Evolutionary conservation across 2,797 vertebrate species (phyloP).

Genomic region (Nasua narica): DNA sequence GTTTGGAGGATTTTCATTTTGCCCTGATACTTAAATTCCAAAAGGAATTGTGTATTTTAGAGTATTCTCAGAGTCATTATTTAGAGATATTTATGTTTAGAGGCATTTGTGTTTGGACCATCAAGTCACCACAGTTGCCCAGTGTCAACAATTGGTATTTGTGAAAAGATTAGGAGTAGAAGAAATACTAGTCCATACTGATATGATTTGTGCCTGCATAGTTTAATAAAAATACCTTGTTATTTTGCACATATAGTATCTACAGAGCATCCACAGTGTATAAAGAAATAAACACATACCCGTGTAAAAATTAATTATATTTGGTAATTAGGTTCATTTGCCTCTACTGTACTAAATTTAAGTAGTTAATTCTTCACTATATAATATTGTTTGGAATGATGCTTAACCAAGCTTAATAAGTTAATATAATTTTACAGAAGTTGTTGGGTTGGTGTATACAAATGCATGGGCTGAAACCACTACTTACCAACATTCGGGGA

Average conservation of each 20-base stretch:
- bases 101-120: background rate
- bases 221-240: constrained; percentile 1
- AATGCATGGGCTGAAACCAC: background rate
- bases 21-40: background rate
- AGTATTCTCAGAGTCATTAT: background rate
- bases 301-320: background rate
- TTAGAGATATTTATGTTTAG: background rate
- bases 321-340: constrained; percentile 17
- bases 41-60: constrained; percentile 26
- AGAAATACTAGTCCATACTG: background rate
- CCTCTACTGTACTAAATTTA: background rate
- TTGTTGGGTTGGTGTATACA: background rate
- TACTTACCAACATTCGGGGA: background rate
- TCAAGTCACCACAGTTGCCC: background rate
- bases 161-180: background rate
- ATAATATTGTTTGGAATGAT: background rate
- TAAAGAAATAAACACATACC: background rate
- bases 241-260: background rate
- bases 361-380: background rate
- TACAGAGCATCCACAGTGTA: background rate
- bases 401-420: background rate
- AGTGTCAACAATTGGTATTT: background rate
- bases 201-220: background rate
- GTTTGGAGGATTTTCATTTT: background rate
- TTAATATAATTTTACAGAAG: background rate